Evolutionary conservation across 1,140 invertebrate genomes (phyloP).

Genomic region (Leptinotarsa undecemlineata): DNA sequence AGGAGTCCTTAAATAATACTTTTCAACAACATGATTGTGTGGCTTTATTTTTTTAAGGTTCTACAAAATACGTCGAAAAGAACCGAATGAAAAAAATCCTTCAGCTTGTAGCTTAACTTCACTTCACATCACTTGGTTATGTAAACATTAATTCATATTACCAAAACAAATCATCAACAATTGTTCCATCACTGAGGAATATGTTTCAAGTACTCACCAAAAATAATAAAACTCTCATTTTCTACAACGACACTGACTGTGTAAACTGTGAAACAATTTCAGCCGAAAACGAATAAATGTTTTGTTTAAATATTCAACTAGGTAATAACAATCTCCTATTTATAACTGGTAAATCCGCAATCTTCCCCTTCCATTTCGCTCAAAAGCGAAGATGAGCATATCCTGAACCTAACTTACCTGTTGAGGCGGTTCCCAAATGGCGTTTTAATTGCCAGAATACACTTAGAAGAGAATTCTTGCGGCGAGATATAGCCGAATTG

Average conservation of each 20-base stretch:
- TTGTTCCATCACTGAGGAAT: too few relatives aligned
- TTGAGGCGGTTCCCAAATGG: neutral
- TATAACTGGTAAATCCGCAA: neutral
- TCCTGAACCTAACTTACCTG: conserved; percentile 4
- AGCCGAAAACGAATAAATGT: neutral
- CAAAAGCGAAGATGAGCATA: neutral
- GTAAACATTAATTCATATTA: too few relatives aligned
- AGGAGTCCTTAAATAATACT: too few relatives aligned
- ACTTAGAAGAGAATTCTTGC: neutral
- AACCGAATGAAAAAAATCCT: too few relatives aligned
- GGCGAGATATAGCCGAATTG: conserved; percentile 2
- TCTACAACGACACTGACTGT: neutral
- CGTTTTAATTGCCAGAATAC: neutral
- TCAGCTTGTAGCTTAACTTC: too few relatives aligned
- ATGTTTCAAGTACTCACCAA: neutral
- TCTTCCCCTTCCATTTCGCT: neutral
- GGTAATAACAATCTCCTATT: neutral
- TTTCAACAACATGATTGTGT: too few relatives aligned
- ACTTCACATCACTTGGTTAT: too few relatives aligned
- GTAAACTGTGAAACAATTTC: neutral
- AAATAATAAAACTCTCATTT: neutral
- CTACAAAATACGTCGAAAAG: too few relatives aligned
- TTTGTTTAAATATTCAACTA: neutral
- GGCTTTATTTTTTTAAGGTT: too few relatives aligned
- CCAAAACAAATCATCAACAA: too few relatives aligned